Percentiles rank a stretch among this genome's conserved stretches.
Evolutionary conservation across 1,140 invertebrate genomes (phyloP).

Genomic region (Drosophila ficusphila): DNA sequence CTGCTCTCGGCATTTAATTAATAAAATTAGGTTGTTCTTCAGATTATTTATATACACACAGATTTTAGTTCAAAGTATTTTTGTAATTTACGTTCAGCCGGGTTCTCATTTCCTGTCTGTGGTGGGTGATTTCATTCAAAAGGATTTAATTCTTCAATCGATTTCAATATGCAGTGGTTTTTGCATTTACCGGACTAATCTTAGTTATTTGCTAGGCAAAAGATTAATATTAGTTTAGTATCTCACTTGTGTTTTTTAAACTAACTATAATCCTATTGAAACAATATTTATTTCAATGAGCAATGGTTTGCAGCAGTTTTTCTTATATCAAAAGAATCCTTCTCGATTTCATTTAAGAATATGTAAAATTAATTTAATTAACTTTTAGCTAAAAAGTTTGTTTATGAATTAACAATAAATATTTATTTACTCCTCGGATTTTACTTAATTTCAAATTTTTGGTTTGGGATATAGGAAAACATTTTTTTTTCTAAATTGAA

Average conservation of each 20-base stretch:
- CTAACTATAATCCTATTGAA: slow-evolving; percentile 46
- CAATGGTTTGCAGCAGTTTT: slow-evolving; percentile 11
- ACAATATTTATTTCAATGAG: slow-evolving; percentile 28
- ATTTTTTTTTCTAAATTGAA: slow-evolving; percentile 29
- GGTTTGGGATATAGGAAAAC: slow-evolving; percentile 26
- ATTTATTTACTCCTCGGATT: slow-evolving; percentile 1
- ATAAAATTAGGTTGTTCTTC: slow-evolving; percentile 17
- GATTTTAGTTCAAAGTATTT: slow-evolving; percentile 27
- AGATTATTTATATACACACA: slow-evolving; percentile 38
- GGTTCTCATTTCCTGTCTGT: slow-evolving; percentile 30
- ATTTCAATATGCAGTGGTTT: slow-evolving; percentile 13
- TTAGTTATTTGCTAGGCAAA: slow-evolving; percentile 55
- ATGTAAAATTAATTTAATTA: slow-evolving; percentile 18
- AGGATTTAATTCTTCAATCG: not conserved
- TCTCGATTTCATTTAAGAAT: not conserved
- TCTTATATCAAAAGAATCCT: slow-evolving; percentile 17
- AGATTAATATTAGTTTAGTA: slow-evolving; percentile 38
- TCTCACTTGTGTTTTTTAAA: slow-evolving; percentile 43
- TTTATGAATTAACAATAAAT: slow-evolving; percentile 28
- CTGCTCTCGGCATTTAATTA: slow-evolving; percentile 13
- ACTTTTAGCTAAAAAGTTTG: slow-evolving; percentile 16
- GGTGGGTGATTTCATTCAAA: slow-evolving; percentile 51
- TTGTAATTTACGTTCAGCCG: slow-evolving; percentile 35
- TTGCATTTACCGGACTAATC: slow-evolving; percentile 30
- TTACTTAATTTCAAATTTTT: slow-evolving; percentile 5